Conservation (phyloP, 2,113 vertebrate species). For the Varanus komodoensis region DNA sequence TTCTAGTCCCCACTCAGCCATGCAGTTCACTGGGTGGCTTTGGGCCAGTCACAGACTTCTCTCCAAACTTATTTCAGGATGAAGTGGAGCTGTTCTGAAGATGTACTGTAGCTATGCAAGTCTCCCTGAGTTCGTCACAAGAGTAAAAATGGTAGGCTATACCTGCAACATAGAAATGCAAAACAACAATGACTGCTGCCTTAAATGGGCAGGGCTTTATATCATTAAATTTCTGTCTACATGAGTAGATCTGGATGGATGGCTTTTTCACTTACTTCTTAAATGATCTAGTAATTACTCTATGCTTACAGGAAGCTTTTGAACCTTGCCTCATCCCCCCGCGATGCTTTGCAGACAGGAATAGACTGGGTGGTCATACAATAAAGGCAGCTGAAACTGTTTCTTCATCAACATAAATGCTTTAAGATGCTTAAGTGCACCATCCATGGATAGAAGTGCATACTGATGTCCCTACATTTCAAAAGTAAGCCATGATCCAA, state of each 20-base stretch:
- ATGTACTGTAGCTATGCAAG: no score
- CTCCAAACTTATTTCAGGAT: no score
- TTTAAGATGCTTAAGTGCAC: conserved; percentile 25
- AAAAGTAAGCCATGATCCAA: conserved; percentile 25
- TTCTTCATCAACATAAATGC: background rate
- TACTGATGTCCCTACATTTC: conserved; percentile 24
- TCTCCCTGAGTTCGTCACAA: no score
- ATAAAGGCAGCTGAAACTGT: conserved; percentile 2
- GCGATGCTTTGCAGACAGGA: conserved; percentile 1
- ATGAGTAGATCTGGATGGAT: background rate
- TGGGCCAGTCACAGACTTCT: no score
- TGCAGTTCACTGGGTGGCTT: no score
- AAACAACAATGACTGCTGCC: no score
- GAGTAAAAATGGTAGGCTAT: no score
- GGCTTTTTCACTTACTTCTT: background rate
- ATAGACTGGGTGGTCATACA: background rate
- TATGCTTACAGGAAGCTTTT: background rate
- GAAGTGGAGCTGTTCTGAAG: no score
- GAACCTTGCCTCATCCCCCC: background rate
- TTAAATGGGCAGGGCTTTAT: background rate
- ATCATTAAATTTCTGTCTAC: background rate
- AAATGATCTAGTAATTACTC: conserved; percentile 30
- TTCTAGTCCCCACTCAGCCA: no score
- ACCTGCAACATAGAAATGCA: no score
- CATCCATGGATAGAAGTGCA: conserved; percentile 6